Evolutionary conservation across 2,888 invertebrate genomes (phyloP).

Genomic region (Apomyelois bistriatella): DNA sequence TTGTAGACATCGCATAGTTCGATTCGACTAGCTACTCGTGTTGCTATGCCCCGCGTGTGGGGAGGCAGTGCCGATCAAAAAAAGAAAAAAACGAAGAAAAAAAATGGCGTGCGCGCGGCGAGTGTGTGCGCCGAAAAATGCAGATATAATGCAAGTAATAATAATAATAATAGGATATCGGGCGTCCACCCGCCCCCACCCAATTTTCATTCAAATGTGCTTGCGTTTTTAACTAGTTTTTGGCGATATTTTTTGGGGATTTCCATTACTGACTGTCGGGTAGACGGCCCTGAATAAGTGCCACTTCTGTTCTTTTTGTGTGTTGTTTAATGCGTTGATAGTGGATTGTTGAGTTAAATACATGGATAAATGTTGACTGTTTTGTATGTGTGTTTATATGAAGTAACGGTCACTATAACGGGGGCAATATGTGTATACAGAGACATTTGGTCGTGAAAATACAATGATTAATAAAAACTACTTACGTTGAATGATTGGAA

Average conservation of each 20-base stretch:
- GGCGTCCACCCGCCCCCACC: constrained; percentile 64
- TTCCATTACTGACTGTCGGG: constrained; percentile 71
- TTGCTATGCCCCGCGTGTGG: constrained; percentile 44
- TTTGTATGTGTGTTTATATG: background rate
- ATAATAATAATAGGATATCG: constrained; percentile 79
- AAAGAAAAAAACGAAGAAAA: constrained; percentile 66
- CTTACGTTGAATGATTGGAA: too few relatives aligned
- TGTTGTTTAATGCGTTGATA: constrained; percentile 35
- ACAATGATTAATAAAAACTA: too few relatives aligned
- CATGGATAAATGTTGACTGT: constrained; percentile 5
- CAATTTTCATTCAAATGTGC: constrained; percentile 78
- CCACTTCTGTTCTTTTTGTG: constrained; percentile 44
- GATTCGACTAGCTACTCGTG: constrained; percentile 41
- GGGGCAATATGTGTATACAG: background rate
- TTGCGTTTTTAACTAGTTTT: constrained; percentile 67
- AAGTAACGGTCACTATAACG: background rate
- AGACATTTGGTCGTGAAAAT: background rate
- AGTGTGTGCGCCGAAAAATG: constrained; percentile 75
- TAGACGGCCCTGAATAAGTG: constrained; percentile 53
- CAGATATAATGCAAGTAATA: constrained; percentile 79
- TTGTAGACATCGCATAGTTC: constrained; percentile 79
- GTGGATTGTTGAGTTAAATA: constrained; percentile 9
- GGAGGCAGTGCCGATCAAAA: constrained; percentile 60
- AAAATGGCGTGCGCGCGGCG: constrained; percentile 60
- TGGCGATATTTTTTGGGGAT: constrained; percentile 73